Conservation (phyloP, 2,113 vertebrate species). For the Calidris pygmaea region DNA sequence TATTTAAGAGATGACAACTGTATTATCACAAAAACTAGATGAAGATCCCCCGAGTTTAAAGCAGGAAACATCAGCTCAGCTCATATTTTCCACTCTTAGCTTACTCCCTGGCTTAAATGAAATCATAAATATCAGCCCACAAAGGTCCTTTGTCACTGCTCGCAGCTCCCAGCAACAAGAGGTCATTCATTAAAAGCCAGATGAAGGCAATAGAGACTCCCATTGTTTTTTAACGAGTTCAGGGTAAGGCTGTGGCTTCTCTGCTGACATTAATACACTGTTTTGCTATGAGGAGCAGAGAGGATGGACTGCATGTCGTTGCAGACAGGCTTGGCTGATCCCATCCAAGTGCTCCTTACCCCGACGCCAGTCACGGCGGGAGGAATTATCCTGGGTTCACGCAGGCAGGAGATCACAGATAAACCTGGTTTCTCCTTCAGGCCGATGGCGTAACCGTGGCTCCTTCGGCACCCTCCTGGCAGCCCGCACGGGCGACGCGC, state of each 20-base stretch:
- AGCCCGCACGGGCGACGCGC: fast-evolving
- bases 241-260: neutral
- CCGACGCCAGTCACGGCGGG: fast-evolving
- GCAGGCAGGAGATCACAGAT: neutral
- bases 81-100: slow-evolving; percentile 13
- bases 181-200: slow-evolving; percentile 62
- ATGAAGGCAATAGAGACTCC: slow-evolving; percentile 44
- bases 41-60: slow-evolving; percentile 50
- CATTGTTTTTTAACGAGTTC: slow-evolving; percentile 51
- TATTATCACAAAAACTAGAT: slow-evolving; percentile 11
- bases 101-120: slow-evolving; percentile 31
- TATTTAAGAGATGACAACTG: slow-evolving; percentile 51
- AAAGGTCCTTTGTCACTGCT: slow-evolving; percentile 44
- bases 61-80: slow-evolving; percentile 22
- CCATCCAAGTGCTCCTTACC: neutral
- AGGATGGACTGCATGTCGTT: fast-evolving
- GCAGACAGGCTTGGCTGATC: neutral
- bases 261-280: neutral
- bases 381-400: fast-evolving
- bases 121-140: slow-evolving; percentile 58
- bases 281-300: neutral
- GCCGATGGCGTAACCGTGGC: fast-evolving
- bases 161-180: slow-evolving; percentile 50
- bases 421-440: fast-evolving
- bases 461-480: neutral